phyloP scores from a whole-genome alignment of 2,113 vertebrate species.

The Pelusios castaneus region DNA sequence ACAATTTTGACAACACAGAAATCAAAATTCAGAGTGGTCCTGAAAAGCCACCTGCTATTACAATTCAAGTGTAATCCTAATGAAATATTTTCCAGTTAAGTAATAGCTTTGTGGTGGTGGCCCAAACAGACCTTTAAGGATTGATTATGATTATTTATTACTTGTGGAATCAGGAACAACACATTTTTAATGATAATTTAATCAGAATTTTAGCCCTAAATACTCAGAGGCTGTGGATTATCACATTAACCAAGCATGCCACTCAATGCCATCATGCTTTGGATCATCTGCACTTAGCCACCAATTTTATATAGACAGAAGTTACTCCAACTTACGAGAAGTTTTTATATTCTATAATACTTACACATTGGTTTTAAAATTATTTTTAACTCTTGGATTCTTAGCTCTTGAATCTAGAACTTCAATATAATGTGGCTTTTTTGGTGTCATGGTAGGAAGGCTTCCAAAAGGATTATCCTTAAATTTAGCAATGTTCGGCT shows the following conservation, averaged over 20 bases:
- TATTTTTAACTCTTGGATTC: slow-evolving; percentile 71
- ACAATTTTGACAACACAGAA: not conserved
- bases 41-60: not conserved
- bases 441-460: slow-evolving; percentile 46
- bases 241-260: accelerated
- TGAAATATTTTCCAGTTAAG: not conserved
- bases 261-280: not conserved
- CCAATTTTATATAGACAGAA: not conserved
- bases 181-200: not conserved
- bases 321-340: not conserved
- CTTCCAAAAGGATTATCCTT: slow-evolving; percentile 60
- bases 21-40: not conserved
- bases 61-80: not conserved
- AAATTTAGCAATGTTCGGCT: not conserved
- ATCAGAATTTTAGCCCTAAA: not conserved
- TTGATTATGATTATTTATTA: not conserved
- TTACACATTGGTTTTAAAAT: slow-evolving; percentile 91
- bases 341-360: slow-evolving; percentile 31
- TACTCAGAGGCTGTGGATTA: not conserved
- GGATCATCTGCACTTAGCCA: not conserved
- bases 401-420: slow-evolving; percentile 83
- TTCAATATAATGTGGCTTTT: slow-evolving; percentile 83
- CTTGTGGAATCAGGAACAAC: not conserved
- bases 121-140: not conserved
- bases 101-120: not conserved